A percentile compares a stretch with the other conserved stretches of the same genome.
These are phyloP conservation scores for Chloroceryle aenea DNA, from an alignment of 2,113 vertebrate species.

Conservation along the genomic window DNA sequence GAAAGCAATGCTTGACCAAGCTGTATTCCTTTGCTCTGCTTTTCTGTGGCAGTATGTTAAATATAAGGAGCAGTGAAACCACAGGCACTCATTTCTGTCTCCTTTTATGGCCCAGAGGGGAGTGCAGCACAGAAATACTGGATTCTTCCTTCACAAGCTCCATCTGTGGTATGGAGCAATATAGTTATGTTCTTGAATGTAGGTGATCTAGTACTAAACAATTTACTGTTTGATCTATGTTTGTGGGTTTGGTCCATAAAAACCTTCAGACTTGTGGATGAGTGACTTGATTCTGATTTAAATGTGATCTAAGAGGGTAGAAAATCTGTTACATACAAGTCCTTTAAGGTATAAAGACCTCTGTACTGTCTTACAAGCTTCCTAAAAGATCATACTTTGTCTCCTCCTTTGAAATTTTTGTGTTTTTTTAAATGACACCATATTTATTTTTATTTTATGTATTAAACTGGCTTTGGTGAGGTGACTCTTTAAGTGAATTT, in stretches of 20 bases:
- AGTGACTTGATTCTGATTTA: neutral
- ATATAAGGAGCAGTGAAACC: constrained; percentile 2
- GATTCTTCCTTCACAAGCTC: neutral
- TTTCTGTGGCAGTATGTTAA: neutral
- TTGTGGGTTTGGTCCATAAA: neutral
- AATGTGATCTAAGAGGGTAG: neutral
- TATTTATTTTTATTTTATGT: neutral
- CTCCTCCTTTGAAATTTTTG: neutral
- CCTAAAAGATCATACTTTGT: neutral
- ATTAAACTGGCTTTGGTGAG: neutral
- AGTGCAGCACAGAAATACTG: neutral
- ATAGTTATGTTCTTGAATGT: neutral
- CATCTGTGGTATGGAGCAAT: neutral
- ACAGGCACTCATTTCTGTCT: neutral
- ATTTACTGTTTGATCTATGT: neutral
- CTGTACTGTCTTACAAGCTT: neutral
- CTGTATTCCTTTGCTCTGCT: neutral
- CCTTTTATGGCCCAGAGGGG: neutral
- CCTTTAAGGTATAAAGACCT: neutral
- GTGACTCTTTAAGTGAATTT: neutral
- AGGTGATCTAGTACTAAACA: neutral
- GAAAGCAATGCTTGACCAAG: neutral
- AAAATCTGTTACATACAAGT: neutral
- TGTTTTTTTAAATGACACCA: neutral
- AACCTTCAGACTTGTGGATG: neutral